Evolutionary conservation across 2,113 vertebrate species (phyloP).

Genomic region (Tetrax tetrax): DNA sequence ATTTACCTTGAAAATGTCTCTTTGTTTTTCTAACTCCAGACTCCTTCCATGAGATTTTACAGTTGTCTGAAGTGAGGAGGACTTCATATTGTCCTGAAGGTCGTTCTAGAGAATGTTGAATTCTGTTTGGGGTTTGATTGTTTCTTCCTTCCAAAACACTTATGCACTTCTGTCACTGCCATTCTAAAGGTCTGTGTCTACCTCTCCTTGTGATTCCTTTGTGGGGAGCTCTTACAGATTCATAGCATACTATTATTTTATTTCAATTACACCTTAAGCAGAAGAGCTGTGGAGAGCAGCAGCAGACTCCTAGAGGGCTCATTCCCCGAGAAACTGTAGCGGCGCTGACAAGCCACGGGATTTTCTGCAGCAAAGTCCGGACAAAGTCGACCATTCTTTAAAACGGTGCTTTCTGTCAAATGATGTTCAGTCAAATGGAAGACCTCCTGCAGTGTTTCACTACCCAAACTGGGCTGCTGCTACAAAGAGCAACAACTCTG

Average conservation of each 20-base stretch:
- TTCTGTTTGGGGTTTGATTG: background rate
- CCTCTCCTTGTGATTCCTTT: background rate
- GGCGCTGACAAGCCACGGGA: background rate
- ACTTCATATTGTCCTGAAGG: background rate
- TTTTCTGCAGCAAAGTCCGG: conserved; percentile 3
- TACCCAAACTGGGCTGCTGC: background rate
- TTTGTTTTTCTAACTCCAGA: background rate
- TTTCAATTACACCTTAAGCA: background rate
- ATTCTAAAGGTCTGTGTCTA: background rate
- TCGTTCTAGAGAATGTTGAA: background rate
- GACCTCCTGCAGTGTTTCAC: background rate
- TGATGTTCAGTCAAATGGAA: conserved; percentile 27
- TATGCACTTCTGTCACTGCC: background rate
- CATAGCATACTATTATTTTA: background rate
- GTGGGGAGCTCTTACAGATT: background rate
- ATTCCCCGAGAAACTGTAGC: background rate
- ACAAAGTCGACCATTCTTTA: conserved; percentile 5
- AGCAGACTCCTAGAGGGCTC: background rate
- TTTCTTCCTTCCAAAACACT: background rate
- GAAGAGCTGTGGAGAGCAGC: background rate
- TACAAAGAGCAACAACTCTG: background rate
- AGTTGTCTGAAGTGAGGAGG: background rate
- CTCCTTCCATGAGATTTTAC: background rate
- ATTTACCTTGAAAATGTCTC: conserved; percentile 17
- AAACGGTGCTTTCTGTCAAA: background rate